Base-by-base conservation (phyloP, 1,140 invertebrate species). In the Penaeus chinensis region DNA sequence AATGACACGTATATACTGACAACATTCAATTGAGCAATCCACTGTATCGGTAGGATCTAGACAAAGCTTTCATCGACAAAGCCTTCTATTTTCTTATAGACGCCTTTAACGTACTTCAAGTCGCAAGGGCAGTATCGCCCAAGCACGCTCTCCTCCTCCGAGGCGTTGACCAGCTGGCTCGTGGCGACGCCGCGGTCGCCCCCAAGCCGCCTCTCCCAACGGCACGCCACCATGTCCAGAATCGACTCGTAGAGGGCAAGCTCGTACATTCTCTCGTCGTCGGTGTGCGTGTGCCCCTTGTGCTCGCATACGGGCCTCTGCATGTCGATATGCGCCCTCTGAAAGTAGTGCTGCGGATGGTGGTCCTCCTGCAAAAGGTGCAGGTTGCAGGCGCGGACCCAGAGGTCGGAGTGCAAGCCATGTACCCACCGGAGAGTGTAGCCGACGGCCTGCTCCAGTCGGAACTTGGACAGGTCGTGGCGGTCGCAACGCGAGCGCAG, bases 151-250 rank as follows among this genome's bases (percentile, higher is more conserved):
- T 16, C 54, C 54, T 54, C 54, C 54, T 54, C 54, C 16, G 11
- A 54, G 54, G 16, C 54, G 13, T 79, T 24, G 54, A 37, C 24
- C 77, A 79, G 77, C 27, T 79, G 8, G 7, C 77, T 24, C 10
- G 60, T 79, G n/a, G 77, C 24, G 24, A 79, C 77, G 24, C 24
- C 77, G 22, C 3, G n/a, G 77, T n/a, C 22, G 4, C 77, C 77
- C n/a, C 24, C n/a, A 4, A 79, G 77, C 77, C 63, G 24, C 16
- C 77, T 54, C 77, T 79, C 77, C 77, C 77, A 79, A 2, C 77
- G 22, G 77, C 77, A 79, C 22, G 77, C 77, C 77, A 79, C 77
- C 77, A 79, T 79, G 77, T 79, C 77, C n/a, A 79, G 54, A 11
- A 79, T 54, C 54, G 54, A 61, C 77, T 79, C 77, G 54, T 79